Evolutionary conservation across 2,113 vertebrate species (phyloP).

Genomic region (Alectura lathami): DNA sequence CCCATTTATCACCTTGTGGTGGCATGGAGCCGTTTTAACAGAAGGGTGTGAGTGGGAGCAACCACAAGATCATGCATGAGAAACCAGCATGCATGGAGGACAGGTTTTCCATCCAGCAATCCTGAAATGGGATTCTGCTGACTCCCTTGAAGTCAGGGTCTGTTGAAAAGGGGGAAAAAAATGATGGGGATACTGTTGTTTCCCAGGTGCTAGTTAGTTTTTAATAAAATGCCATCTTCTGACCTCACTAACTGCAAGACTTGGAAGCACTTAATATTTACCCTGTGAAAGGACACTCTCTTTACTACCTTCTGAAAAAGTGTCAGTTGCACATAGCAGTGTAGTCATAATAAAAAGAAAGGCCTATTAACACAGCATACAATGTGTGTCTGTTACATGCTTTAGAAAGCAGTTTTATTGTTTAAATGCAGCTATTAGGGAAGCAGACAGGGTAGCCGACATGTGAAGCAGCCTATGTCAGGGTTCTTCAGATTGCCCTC

Average conservation of each 20-base stretch:
- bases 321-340: not conserved
- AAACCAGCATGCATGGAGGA: not conserved
- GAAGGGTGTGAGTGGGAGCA: not conserved
- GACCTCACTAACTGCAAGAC: not conserved
- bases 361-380: not conserved
- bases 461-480: not conserved
- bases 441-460: not conserved
- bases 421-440: not conserved
- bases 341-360: not conserved
- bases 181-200: not conserved
- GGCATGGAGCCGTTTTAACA: not conserved
- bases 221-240: not conserved
- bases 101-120: not conserved
- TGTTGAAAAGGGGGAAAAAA: not conserved
- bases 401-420: not conserved
- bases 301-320: not conserved
- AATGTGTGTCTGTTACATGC: not conserved
- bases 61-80: not conserved
- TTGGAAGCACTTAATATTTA: not conserved
- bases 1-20: not conserved
- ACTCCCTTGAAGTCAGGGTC: not conserved
- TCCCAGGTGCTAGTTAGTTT: not conserved
- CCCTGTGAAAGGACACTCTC: not conserved
- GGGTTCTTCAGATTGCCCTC: not conserved
- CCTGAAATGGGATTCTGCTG: not conserved